These are phyloP conservation scores for Vanessa cardui DNA, from an alignment of 2,888 invertebrate genomes.

Conservation along the genomic window DNA sequence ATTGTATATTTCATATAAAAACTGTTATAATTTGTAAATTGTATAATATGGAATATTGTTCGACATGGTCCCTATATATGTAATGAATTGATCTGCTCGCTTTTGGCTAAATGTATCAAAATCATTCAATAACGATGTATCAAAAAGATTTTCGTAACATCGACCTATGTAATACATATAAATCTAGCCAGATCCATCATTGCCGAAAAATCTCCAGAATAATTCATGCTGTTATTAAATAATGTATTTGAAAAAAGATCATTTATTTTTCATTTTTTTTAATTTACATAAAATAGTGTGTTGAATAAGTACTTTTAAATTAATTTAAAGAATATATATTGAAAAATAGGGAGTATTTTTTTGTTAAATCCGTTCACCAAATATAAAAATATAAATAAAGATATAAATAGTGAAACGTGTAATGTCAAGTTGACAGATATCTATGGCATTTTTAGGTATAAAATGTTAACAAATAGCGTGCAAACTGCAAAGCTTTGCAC, in stretches of 20 bases:
- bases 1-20: slow-evolving; percentile 12
- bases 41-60: slow-evolving; percentile 15
- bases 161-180: neutral
- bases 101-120: neutral
- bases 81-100: slow-evolving; percentile 2
- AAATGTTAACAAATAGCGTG: neutral
- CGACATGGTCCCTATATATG: slow-evolving; percentile 24
- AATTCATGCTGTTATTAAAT: neutral
- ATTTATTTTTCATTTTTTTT: neutral
- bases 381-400: no score
- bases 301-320: no score
- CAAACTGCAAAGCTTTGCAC: neutral
- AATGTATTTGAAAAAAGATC: neutral
- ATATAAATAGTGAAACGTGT: neutral
- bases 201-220: neutral
- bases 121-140: no score
- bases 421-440: no score
- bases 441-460: no score
- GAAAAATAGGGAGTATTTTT: no score
- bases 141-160: neutral
- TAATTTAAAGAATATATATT: no score
- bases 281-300: no score
- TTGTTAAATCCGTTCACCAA: no score
- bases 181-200: neutral
- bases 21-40: slow-evolving; percentile 7